Conservation (phyloP, 2,888 invertebrate genomes). For the Hoplodrina ambigua region DNA sequence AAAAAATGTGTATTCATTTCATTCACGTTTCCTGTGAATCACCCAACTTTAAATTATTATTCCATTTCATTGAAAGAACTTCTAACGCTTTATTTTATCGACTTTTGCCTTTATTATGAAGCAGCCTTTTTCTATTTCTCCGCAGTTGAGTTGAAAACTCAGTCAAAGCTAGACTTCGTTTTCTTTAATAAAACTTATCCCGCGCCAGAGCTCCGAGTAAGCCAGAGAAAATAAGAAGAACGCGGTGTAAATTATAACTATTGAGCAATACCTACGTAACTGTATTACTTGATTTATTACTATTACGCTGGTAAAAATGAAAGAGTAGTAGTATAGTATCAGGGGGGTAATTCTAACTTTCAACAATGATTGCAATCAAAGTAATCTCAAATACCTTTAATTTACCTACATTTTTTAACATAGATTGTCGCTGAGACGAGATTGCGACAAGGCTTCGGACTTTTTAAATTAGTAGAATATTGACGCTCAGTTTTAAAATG, state of each 20-base stretch:
- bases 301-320: slow-evolving; percentile 2
- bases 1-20: not conserved
- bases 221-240: slow-evolving; percentile 44
- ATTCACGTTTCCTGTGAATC: not conserved
- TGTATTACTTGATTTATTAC: slow-evolving; percentile 14
- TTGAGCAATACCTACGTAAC: slow-evolving; percentile 20
- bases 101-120: slow-evolving; percentile 43
- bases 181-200: slow-evolving; percentile 65
- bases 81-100: slow-evolving; percentile 49
- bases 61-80: slow-evolving; percentile 5
- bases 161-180: slow-evolving; percentile 61
- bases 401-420: no score
- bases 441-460: no score
- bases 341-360: no score
- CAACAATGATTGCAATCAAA: no score
- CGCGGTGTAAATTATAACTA: slow-evolving; percentile 53
- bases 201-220: slow-evolving; percentile 14
- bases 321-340: not conserved
- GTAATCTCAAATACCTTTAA: no score
- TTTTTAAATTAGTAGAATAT: no score
- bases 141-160: slow-evolving; percentile 46
- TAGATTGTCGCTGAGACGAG: no score
- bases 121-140: slow-evolving; percentile 45
- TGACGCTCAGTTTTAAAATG: no score
- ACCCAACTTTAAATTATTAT: not conserved